Evolutionary conservation across 2,888 invertebrate genomes (phyloP), one percentile per base, ranked within the genome.

Genomic region (Agriotes lineatus): DNA sequence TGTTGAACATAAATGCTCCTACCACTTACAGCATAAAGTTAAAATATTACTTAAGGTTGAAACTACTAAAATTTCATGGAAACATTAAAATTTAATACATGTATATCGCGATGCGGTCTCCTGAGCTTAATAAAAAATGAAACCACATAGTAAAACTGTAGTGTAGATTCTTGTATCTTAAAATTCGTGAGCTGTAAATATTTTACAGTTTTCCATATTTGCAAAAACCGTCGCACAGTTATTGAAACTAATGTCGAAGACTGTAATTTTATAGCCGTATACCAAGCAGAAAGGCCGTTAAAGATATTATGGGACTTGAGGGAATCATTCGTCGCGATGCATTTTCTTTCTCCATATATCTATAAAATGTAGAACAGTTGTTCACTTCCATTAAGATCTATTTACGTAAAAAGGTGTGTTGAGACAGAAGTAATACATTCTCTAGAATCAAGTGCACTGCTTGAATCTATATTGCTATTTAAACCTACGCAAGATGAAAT

Each of bases 241-340:
- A 48, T 48, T 48, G 48, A 48, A 48, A 48, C 22, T 48, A 48
- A 48, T 48, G 48, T 22, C 20, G 22, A 48, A 48, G 48, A 3
- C 48, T 20, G 48, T 48, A 48, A 48, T 48, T 48, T 48, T 48
- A 48, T 48, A 48, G 48, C 48, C 22, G 6, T 48, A 20, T 48
- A 22, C 22, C 48, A 48, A 48, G 48, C 18, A 48, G 42, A 25
- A 48, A 12, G 12, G 12, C 19, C 48, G 22, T 48, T 22, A 48
- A 48, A 20, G 20, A 48, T 48, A 25, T 48, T 48, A 48, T 48
- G 48, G 48, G 14, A 22, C 48, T 1, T 48, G 22, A 25, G 48
- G 48, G 48, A 48, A 48, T 48, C 20, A 48, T 48, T 48, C 12
- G 20, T 18, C 22, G 19, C 12, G 12, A 5, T 48, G 25, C 48